Conservation (phyloP, 2,888 invertebrate species). For the Drosophila conformis region DNA sequence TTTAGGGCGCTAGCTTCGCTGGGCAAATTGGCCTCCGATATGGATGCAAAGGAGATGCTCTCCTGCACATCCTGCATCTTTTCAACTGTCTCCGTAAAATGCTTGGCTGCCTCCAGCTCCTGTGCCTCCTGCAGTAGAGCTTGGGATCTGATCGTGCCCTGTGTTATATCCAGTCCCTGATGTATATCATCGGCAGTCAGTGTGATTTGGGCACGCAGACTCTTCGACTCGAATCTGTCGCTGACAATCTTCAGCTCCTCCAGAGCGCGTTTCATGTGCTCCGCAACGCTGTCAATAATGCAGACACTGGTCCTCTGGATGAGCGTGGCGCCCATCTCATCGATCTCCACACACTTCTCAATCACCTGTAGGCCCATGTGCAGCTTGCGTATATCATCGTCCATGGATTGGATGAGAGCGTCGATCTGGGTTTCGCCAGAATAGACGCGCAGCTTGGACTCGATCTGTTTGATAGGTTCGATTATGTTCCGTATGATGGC, state of each 20-base stretch:
- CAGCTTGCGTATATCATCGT: slow-evolving; percentile 88
- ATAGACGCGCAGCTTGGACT: slow-evolving; percentile 87
- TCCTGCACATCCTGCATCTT: slow-evolving; percentile 82
- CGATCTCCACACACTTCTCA: slow-evolving; percentile 89
- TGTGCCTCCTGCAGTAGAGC: slow-evolving; percentile 86
- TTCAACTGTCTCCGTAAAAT: slow-evolving; percentile 83
- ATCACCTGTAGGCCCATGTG: slow-evolving; percentile 89
- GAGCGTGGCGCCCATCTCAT: slow-evolving; percentile 88
- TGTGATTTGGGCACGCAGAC: slow-evolving; percentile 85
- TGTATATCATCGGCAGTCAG: slow-evolving; percentile 86
- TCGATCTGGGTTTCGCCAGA: slow-evolving; percentile 85
- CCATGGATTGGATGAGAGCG: slow-evolving; percentile 86
- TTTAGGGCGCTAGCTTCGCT: slow-evolving; percentile 83
- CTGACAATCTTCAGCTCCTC: slow-evolving; percentile 86
- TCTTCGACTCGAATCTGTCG: slow-evolving; percentile 85
- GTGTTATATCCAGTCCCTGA: slow-evolving; percentile 86
- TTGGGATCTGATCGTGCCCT: slow-evolving; percentile 86
- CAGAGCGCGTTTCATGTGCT: slow-evolving; percentile 86
- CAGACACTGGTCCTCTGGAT: slow-evolving; percentile 89
- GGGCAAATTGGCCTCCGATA: slow-evolving; percentile 81
- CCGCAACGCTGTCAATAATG: slow-evolving; percentile 87
- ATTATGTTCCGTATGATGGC: slow-evolving; percentile 88
- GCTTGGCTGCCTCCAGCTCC: slow-evolving; percentile 84
- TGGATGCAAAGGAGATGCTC: slow-evolving; percentile 81
- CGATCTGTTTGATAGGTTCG: slow-evolving; percentile 88